A percentile compares a stretch with the other conserved stretches of the same genome.
Conservation (phyloP, 2,888 invertebrate genomes). For the Caenorhabditis doughertyi region DNA sequence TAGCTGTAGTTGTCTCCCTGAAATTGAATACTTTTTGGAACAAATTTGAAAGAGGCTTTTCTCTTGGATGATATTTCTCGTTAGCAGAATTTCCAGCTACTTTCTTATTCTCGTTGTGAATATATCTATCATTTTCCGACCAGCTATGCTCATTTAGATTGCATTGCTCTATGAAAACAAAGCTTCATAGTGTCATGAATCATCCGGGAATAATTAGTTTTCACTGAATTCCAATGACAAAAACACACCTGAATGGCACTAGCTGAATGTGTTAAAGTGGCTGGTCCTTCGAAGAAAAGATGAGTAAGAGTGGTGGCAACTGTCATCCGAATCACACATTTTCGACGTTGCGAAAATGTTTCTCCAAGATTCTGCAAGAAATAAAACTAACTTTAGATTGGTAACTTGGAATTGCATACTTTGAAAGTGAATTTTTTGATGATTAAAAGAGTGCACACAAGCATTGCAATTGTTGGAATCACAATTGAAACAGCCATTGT, state of each 20-base stretch:
- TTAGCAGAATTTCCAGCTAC: slow-evolving; percentile 3
- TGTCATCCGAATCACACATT: slow-evolving; percentile 80
- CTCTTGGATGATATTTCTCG: not conserved
- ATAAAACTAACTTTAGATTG: not conserved
- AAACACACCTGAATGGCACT: slow-evolving; percentile 66
- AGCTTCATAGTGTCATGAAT: slow-evolving; percentile 26
- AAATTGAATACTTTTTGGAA: not conserved
- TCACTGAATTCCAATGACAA: not conserved
- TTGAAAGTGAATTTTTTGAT: slow-evolving; percentile 61
- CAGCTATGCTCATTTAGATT: slow-evolving; percentile 25
- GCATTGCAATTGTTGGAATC: slow-evolving; percentile 79
- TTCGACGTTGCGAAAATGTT: slow-evolving; percentile 77
- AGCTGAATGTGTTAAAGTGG: slow-evolving; percentile 71
- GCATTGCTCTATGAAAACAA: slow-evolving; percentile 36
- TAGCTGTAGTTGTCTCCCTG: slow-evolving; percentile 64
- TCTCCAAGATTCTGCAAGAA: slow-evolving; percentile 77
- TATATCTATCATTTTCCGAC: slow-evolving; percentile 18
- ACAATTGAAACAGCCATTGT: slow-evolving; percentile 77
- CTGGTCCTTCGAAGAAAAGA: slow-evolving; percentile 80
- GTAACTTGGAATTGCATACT: not conserved
- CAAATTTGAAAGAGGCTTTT: not conserved
- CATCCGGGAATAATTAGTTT: slow-evolving; percentile 27
- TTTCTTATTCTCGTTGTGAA: slow-evolving; percentile 3
- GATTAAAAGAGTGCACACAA: slow-evolving; percentile 78
- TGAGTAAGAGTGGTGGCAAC: slow-evolving; percentile 80